A percentile compares a stretch with the other conserved stretches of the same genome.
Evolutionary conservation across 2,797 vertebrate species (phyloP).

Genomic region (Myotis pilosus): DNA sequence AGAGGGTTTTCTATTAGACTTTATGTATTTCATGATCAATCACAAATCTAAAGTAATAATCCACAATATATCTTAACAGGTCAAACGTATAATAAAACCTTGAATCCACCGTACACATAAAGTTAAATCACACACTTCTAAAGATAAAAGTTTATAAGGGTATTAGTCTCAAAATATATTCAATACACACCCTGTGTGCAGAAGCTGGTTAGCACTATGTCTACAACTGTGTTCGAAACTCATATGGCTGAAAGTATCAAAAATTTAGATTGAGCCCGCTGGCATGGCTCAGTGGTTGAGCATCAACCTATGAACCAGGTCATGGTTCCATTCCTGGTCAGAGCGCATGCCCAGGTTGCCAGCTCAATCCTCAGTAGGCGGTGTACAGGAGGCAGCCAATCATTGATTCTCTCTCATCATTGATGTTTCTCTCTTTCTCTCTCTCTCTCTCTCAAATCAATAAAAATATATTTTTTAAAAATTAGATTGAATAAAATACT

Average conservation of each 20-base stretch:
- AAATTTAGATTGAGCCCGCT: background rate
- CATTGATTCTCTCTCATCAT: too few relatives aligned
- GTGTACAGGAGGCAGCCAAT: too few relatives aligned
- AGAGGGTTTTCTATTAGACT: conserved; percentile 46
- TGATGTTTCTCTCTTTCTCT: too few relatives aligned
- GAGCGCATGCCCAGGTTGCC: too few relatives aligned
- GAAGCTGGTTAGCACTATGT: background rate
- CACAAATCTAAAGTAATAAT: conserved; percentile 19
- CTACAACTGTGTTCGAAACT: background rate
- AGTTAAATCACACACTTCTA: background rate
- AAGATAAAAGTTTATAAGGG: conserved; percentile 15
- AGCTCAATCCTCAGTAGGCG: too few relatives aligned
- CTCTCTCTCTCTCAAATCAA: too few relatives aligned
- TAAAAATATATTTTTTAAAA: too few relatives aligned
- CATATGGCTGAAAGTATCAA: background rate
- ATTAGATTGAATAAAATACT: background rate
- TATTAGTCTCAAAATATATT: background rate
- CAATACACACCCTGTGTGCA: background rate
- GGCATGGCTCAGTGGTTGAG: too few relatives aligned
- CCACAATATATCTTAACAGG: background rate
- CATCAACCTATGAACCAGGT: too few relatives aligned
- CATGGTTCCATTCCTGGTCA: too few relatives aligned
- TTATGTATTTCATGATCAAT: background rate
- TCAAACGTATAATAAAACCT: background rate
- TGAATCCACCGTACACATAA: background rate